Evolutionary conservation across 1,140 invertebrate genomes (phyloP).

Genomic region (Ylistrum balloti): DNA sequence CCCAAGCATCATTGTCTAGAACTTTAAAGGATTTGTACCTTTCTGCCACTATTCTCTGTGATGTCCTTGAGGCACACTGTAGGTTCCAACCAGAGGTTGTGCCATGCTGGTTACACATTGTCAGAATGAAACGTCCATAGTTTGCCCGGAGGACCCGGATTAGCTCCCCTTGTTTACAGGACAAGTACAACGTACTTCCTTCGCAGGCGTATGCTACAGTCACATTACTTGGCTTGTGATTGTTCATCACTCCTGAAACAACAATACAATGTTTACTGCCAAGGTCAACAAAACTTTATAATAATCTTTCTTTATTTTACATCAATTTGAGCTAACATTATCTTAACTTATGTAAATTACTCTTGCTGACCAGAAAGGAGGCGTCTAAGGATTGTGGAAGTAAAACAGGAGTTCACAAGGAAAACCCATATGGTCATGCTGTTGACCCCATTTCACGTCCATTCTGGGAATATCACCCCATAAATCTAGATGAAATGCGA

Average conservation of each 20-base stretch:
- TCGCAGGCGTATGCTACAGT: conserved; percentile 95
- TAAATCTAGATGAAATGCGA: too few relatives aligned
- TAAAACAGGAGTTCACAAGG: too few relatives aligned
- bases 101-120: conserved; percentile 97
- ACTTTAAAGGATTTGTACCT: conserved; percentile 80
- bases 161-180: conserved; percentile 87
- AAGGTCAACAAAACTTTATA: too few relatives aligned
- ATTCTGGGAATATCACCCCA: too few relatives aligned
- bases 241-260: conserved; percentile 46
- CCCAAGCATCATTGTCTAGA: too few relatives aligned
- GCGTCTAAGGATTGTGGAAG: too few relatives aligned
- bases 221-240: not conserved
- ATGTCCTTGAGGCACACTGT: conserved; percentile 93
- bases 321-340: too few relatives aligned
- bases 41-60: conserved; percentile 82
- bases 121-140: conserved; percentile 97
- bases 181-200: conserved; percentile 92
- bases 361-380: too few relatives aligned
- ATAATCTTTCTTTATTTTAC: too few relatives aligned
- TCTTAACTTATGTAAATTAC: too few relatives aligned
- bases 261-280: not conserved
- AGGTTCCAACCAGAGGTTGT: conserved; percentile 92
- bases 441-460: too few relatives aligned
- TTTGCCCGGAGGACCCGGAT: conserved; percentile 97
- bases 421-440: too few relatives aligned